A percentile compares a stretch with the other conserved stretches of the same genome.
Evolutionary conservation across 2,888 invertebrate genomes (phyloP).

Genomic region (Diarsia mendica): DNA sequence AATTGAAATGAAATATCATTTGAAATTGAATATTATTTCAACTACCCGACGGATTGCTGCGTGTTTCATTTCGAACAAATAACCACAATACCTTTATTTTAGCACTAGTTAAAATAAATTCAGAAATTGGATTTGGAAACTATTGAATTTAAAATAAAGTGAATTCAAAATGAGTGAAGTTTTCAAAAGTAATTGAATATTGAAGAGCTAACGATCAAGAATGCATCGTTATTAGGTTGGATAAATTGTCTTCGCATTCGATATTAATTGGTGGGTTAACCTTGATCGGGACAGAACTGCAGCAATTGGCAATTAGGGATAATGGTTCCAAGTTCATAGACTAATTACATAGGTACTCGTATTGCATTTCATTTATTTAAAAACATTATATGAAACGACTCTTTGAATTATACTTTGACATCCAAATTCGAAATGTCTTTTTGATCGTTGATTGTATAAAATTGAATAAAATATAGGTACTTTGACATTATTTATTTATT

Average conservation of each 20-base stretch:
- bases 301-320: slow-evolving; percentile 23
- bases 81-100: slow-evolving; percentile 10
- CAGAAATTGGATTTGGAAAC: slow-evolving; percentile 8
- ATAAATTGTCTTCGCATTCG: slow-evolving; percentile 39
- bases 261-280: slow-evolving; percentile 54
- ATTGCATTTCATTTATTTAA: too few species aligned
- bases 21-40: slow-evolving; percentile 7
- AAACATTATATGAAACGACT: too few species aligned
- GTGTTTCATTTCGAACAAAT: slow-evolving; percentile 16
- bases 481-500: too few species aligned
- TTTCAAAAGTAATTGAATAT: slow-evolving; percentile 23
- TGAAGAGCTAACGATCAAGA: slow-evolving; percentile 19
- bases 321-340: not conserved
- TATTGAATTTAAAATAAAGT: slow-evolving; percentile 27
- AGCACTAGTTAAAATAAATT: slow-evolving; percentile 19
- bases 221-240: slow-evolving; percentile 31
- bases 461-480: too few species aligned
- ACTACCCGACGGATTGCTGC: not conserved
- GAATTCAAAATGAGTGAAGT: slow-evolving; percentile 38
- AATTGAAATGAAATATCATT: too few species aligned
- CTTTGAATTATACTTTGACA: too few species aligned
- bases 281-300: slow-evolving; percentile 25
- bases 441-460: too few species aligned
- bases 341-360: not conserved
- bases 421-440: too few species aligned